phyloP scores from a whole-genome alignment of 2,113 vertebrate species.

The Malaclemys terrapin region DNA sequence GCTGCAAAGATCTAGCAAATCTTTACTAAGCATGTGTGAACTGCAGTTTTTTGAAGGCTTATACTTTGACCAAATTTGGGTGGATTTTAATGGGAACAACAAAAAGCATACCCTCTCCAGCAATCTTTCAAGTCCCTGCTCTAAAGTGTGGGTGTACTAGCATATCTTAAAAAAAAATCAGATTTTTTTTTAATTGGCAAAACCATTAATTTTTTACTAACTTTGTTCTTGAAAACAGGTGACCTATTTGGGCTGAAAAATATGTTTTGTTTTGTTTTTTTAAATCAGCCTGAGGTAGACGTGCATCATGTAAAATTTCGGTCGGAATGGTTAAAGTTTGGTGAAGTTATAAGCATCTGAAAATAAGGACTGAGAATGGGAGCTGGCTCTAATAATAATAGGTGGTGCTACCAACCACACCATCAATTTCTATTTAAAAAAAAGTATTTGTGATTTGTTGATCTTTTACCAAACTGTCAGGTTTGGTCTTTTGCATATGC shows the following conservation, averaged over 20 bases:
- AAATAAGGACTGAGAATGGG: neutral
- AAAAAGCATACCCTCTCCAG: neutral
- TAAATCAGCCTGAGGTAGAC: too few relatives aligned
- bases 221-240: too few relatives aligned
- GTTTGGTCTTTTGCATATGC: neutral
- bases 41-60: neutral
- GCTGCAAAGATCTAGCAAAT: neutral
- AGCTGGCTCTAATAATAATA: neutral
- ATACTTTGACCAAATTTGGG: neutral
- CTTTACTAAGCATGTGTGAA: neutral
- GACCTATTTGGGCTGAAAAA: too few relatives aligned
- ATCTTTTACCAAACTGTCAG: neutral
- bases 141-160: too few relatives aligned
- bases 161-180: too few relatives aligned
- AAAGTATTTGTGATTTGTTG: neutral
- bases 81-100: neutral
- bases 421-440: neutral
- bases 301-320: too few relatives aligned
- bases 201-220: too few relatives aligned
- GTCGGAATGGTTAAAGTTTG: neutral
- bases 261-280: too few relatives aligned
- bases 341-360: fast-evolving
- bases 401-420: neutral
- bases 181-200: too few relatives aligned
- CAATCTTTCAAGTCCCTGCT: neutral